Percentiles rank a stretch among this genome's conserved stretches.
phyloP scores from a whole-genome alignment of 2,888 invertebrate species.

The Oxyteleia sp. region DNA sequence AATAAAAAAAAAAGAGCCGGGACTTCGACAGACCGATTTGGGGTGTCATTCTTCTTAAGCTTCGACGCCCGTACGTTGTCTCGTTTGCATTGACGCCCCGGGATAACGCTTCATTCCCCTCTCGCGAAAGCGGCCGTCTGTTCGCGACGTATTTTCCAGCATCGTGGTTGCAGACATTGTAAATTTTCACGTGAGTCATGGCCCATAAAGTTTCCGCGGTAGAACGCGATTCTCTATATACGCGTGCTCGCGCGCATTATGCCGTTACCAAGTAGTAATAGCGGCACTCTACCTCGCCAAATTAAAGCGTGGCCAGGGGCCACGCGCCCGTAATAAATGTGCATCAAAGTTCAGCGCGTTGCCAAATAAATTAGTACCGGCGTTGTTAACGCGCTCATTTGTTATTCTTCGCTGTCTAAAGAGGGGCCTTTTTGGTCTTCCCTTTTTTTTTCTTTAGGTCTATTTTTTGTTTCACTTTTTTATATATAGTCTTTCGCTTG shows the following conservation, averaged over 20 bases:
- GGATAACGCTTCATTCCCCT: slow-evolving; percentile 36
- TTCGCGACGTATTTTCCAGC: slow-evolving; percentile 58
- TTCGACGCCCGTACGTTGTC: slow-evolving; percentile 23
- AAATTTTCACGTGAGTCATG: slow-evolving; percentile 74
- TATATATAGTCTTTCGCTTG: no score
- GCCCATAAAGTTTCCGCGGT: slow-evolving; percentile 72
- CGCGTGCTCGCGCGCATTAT: slow-evolving; percentile 55
- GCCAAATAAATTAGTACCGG: slow-evolving; percentile 46
- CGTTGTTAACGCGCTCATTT: slow-evolving; percentile 23
- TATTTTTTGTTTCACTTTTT: no score
- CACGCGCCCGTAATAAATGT: slow-evolving; percentile 59
- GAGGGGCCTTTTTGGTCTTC: no score
- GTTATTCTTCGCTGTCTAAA: slow-evolving; percentile 8
- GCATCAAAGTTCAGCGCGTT: slow-evolving; percentile 61
- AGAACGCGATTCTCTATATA: slow-evolving; percentile 58
- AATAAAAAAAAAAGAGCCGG: slow-evolving; percentile 8
- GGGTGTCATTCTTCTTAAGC: slow-evolving; percentile 53
- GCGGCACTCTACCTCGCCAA: slow-evolving; percentile 38
- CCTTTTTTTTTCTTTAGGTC: no score
- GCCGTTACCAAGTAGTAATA: slow-evolving; percentile 46
- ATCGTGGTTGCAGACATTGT: slow-evolving; percentile 48
- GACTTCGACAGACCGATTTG: slow-evolving; percentile 42
- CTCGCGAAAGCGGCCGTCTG: slow-evolving; percentile 18
- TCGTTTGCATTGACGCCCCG: slow-evolving; percentile 51
- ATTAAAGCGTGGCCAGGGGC: slow-evolving; percentile 46